phyloP scores from a whole-genome alignment of 2,888 invertebrate genomes.

The Acrobasis repandana region DNA sequence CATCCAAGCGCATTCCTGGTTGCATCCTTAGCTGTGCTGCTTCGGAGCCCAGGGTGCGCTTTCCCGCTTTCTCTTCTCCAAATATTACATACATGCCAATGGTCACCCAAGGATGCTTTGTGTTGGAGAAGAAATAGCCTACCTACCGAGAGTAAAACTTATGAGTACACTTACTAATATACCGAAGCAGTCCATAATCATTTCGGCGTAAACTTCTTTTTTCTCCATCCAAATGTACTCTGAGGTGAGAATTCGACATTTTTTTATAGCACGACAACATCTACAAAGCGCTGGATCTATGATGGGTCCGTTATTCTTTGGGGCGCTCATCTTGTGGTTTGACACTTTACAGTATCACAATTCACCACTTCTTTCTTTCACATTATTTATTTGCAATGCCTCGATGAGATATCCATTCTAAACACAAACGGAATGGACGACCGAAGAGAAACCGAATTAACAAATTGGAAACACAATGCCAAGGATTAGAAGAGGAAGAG shows the following conservation, averaged over 20 bases:
- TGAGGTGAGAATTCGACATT: constrained; percentile 70
- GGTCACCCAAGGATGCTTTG: too few species aligned
- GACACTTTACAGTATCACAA: background rate
- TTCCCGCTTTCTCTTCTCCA: too few species aligned
- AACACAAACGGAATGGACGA: constrained; percentile 32
- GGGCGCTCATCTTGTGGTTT: constrained; percentile 48
- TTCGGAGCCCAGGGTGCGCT: too few species aligned
- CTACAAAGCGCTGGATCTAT: constrained; percentile 75
- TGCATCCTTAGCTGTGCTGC: too few species aligned
- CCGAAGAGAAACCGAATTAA: background rate
- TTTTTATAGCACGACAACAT: constrained; percentile 73
- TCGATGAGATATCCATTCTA: constrained; percentile 14
- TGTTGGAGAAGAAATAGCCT: too few species aligned
- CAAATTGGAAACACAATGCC: background rate
- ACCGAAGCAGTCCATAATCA: constrained; percentile 78
- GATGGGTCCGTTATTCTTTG: constrained; percentile 66
- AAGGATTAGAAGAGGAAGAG: too few species aligned
- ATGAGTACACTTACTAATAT: constrained; percentile 68
- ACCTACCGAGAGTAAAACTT: too few species aligned
- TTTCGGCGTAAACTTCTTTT: constrained; percentile 72
- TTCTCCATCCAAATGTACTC: constrained; percentile 75
- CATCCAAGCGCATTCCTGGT: too few species aligned
- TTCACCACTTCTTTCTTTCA: background rate
- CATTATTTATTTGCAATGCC: constrained; percentile 5
- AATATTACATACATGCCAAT: too few species aligned